These are phyloP conservation scores for Tenthredo livida DNA, from an alignment of 2,888 invertebrate species.

Conservation along the genomic window DNA sequence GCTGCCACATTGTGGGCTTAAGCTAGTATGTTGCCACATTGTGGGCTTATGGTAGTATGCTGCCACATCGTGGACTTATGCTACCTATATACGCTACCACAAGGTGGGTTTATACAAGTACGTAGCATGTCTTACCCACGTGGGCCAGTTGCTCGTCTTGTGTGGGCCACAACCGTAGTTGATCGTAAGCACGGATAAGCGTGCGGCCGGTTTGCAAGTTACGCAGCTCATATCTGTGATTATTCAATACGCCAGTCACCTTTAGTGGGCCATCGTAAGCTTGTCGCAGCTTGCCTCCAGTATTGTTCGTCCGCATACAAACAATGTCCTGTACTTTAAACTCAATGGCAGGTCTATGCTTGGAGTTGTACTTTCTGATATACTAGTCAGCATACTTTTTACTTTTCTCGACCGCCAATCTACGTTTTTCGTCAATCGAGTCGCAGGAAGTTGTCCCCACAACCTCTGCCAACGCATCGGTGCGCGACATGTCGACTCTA, in stretches of 20 bases:
- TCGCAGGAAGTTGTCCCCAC: background rate
- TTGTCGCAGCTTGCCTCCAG: background rate
- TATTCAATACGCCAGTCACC: background rate
- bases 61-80: too few relatives aligned
- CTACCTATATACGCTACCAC: background rate
- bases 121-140: background rate
- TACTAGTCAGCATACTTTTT: background rate
- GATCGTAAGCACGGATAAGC: constrained; percentile 10
- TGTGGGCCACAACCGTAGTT: constrained; percentile 17
- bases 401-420: background rate
- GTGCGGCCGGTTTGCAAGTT: constrained; percentile 18
- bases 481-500: background rate
- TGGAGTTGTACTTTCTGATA: background rate
- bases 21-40: too few relatives aligned
- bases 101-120: background rate
- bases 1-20: too few relatives aligned
- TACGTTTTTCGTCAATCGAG: constrained; percentile 5
- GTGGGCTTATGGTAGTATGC: too few relatives aligned
- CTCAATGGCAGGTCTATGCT: background rate
- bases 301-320: background rate
- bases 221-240: constrained; percentile 22
- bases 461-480: background rate
- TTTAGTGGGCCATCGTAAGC: constrained; percentile 9
- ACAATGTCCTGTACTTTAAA: background rate
- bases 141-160: background rate